phyloP scores from a whole-genome alignment of 2,797 vertebrate genomes.

The Salarias fasciatus region DNA sequence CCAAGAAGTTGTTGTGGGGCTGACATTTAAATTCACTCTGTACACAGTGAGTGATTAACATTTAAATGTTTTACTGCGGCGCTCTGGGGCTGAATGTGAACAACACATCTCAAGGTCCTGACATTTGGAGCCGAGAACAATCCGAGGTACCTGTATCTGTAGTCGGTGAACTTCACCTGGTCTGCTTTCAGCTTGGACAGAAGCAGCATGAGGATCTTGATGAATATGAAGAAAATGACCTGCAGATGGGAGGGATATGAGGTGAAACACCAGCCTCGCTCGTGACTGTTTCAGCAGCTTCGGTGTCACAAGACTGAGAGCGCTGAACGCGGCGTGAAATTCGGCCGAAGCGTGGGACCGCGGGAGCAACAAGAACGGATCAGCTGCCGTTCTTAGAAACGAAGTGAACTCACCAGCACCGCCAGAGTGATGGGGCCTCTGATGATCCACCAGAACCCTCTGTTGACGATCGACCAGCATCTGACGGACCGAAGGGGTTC shows the following conservation, averaged over 20 bases:
- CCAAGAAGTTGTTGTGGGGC: background rate
- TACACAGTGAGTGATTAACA: conserved; percentile 30
- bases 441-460: conserved; percentile 95
- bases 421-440: conserved; percentile 89
- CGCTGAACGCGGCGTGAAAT: conserved; percentile 30
- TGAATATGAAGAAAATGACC: conserved; percentile 95
- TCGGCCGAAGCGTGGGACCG: background rate
- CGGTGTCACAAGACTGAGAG: conserved; percentile 30
- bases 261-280: background rate
- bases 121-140: conserved; percentile 1
- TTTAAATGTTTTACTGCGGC: conserved; percentile 31
- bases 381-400: too few relatives aligned
- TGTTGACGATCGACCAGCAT: conserved; percentile 90
- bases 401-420: conserved; percentile 84
- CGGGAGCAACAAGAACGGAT: background rate
- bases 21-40: conserved; percentile 33
- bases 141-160: conserved; percentile 91
- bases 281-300: background rate
- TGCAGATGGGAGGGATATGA: conserved; percentile 53
- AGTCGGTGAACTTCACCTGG: conserved; percentile 92
- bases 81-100: background rate
- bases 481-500: conserved; percentile 69
- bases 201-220: conserved; percentile 93
- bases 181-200: conserved; percentile 95
- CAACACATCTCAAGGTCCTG: conserved; percentile 8